Conservation (phyloP, 2,797 vertebrate species). For the Mastacembelus armatus region DNA sequence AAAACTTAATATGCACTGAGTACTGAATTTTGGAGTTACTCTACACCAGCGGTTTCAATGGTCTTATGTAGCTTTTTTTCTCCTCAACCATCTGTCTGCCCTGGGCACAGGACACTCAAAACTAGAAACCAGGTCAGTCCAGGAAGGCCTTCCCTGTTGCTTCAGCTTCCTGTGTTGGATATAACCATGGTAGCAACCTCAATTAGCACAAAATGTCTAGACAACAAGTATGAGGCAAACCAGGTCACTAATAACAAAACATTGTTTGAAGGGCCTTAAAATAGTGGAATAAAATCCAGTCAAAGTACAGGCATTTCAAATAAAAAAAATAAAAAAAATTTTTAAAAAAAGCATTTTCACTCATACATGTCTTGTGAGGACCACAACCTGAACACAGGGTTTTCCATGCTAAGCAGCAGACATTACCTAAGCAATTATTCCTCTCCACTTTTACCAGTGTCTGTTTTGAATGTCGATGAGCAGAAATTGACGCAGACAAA, state of each 20-base stretch:
- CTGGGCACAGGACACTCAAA: conserved; percentile 13
- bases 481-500: conserved; percentile 52
- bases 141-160: conserved; percentile 49
- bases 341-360: conserved; percentile 25
- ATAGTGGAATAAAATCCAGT: conserved; percentile 21
- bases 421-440: conserved; percentile 79
- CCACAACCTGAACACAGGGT: conserved; percentile 45
- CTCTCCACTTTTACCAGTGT: conserved; percentile 59
- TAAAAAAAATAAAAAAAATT: too few relatives aligned
- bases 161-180: conserved; percentile 56
- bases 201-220: conserved; percentile 69
- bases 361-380: conserved; percentile 41
- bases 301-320: conserved; percentile 23
- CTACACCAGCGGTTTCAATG: conserved; percentile 2
- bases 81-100: conserved; percentile 41
- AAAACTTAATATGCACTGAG: too few relatives aligned
- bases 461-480: conserved; percentile 65
- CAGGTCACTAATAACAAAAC: conserved; percentile 57
- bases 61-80: not conserved
- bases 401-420: conserved; percentile 77
- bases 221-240: conserved; percentile 53
- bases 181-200: conserved; percentile 47
- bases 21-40: too few relatives aligned
- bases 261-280: conserved; percentile 30
- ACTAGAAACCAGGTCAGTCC: conserved; percentile 53